A percentile compares a stretch with the other conserved stretches of the same genome.
Evolutionary conservation across 1,140 invertebrate species (phyloP).

Genomic region (Leptinotarsa undecemlineata): DNA sequence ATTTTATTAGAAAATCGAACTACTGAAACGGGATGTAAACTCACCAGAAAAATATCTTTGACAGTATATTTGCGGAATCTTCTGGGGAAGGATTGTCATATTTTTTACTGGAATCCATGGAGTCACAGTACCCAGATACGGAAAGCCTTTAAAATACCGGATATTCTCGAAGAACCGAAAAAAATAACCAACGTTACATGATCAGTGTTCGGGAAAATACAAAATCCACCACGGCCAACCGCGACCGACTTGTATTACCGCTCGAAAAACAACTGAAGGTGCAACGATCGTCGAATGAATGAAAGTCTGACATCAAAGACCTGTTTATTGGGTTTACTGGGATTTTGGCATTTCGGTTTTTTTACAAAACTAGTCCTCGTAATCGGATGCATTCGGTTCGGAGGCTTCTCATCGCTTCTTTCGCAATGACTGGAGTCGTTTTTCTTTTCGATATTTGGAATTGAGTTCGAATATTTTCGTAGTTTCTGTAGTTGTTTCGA

Average conservation of each 20-base stretch:
- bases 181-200: neutral
- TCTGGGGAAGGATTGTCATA: constrained; percentile 12
- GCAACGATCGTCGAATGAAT: neutral
- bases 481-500: too few species aligned
- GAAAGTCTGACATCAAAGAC: neutral
- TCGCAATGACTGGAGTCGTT: too few species aligned
- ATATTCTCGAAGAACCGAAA: neutral
- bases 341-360: neutral
- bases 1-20: too few species aligned
- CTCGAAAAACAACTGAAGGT: neutral
- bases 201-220: neutral
- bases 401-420: too few species aligned
- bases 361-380: neutral
- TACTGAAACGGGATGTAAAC: neutral
- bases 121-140: neutral
- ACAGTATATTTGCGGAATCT: constrained; percentile 3
- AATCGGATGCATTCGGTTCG: neutral
- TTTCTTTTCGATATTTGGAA: too few species aligned
- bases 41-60: constrained; percentile 14
- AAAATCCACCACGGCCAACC: neutral
- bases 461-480: too few species aligned
- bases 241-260: neutral
- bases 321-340: neutral
- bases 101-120: constrained; percentile 17
- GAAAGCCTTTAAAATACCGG: too few species aligned